Percentiles rank a stretch among this genome's conserved stretches.
Conservation (phyloP, 2,797 vertebrate species). For the Semaprochilodus insignis region DNA sequence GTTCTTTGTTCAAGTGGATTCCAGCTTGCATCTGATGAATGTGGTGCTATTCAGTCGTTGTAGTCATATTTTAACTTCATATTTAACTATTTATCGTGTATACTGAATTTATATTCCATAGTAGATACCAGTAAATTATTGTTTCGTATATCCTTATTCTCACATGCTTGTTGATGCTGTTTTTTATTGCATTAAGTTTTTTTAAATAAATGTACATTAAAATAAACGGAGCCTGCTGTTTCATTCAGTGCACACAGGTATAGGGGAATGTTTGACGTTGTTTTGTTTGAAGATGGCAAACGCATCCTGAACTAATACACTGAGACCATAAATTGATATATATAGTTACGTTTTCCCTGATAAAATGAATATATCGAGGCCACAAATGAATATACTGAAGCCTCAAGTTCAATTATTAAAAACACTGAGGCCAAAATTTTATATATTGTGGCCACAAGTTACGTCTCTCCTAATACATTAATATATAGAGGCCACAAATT, state of each 20-base stretch:
- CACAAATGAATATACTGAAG: too few species aligned
- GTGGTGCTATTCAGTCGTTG: neutral
- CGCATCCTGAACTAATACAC: too few species aligned
- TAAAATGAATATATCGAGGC: too few species aligned
- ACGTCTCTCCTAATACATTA: too few species aligned
- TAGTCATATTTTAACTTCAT: constrained; percentile 12
- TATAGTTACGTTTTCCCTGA: too few species aligned
- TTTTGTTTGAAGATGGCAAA: too few species aligned
- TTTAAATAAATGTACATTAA: neutral
- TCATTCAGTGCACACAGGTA: neutral
- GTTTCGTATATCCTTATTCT: neutral
- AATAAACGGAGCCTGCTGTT: neutral
- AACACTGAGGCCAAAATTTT: too few species aligned
- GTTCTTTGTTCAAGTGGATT: neutral
- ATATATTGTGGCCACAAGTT: too few species aligned
- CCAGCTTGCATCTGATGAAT: neutral
- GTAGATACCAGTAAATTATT: constrained; percentile 32
- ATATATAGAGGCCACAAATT: too few species aligned
- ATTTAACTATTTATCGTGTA: constrained; percentile 43
- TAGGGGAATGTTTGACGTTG: too few species aligned
- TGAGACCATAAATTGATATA: too few species aligned
- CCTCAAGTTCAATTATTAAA: too few species aligned
- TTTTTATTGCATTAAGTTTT: neutral
- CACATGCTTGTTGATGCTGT: neutral
- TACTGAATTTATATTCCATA: neutral